A percentile compares a stretch with the other conserved stretches of the same genome.
These are phyloP conservation scores for Cheilosia vernalis DNA, from an alignment of 2,888 invertebrate species.

Conservation along the genomic window DNA sequence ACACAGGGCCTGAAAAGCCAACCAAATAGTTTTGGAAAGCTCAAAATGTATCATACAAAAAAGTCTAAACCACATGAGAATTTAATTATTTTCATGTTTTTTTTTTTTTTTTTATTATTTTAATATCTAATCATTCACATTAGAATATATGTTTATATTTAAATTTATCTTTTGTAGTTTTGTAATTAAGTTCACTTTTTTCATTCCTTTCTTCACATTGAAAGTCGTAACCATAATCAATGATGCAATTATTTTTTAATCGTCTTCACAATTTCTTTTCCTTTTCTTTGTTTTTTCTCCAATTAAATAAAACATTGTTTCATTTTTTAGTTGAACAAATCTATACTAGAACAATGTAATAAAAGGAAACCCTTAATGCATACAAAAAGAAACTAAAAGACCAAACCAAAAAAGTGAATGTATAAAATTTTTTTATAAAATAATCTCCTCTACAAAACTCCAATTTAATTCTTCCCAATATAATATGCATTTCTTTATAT, in stretches of 20 bases:
- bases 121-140: conserved; percentile 71
- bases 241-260: conserved; percentile 16
- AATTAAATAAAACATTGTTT: conserved; percentile 49
- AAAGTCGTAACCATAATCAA: conserved; percentile 68
- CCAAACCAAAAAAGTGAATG: conserved; percentile 57
- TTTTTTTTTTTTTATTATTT: conserved; percentile 67
- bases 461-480: conserved; percentile 23
- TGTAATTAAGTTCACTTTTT: conserved; percentile 73
- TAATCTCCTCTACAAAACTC: conserved; percentile 49
- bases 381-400: conserved; percentile 41
- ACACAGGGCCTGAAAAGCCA: too few relatives aligned
- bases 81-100: conserved; percentile 44
- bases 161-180: conserved; percentile 70
- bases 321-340: conserved; percentile 36
- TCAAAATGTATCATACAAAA: background rate
- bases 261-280: conserved; percentile 28
- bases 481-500: conserved; percentile 10
- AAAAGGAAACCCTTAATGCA: conserved; percentile 28
- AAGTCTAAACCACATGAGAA: background rate
- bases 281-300: conserved; percentile 25
- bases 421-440: conserved; percentile 56
- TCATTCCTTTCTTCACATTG: conserved; percentile 50
- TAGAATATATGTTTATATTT: conserved; percentile 74
- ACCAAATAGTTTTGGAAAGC: background rate
- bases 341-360: conserved; percentile 39